Evolutionary conservation across 2,113 vertebrate species (phyloP).

Genomic region (Aramus guarauna): DNA sequence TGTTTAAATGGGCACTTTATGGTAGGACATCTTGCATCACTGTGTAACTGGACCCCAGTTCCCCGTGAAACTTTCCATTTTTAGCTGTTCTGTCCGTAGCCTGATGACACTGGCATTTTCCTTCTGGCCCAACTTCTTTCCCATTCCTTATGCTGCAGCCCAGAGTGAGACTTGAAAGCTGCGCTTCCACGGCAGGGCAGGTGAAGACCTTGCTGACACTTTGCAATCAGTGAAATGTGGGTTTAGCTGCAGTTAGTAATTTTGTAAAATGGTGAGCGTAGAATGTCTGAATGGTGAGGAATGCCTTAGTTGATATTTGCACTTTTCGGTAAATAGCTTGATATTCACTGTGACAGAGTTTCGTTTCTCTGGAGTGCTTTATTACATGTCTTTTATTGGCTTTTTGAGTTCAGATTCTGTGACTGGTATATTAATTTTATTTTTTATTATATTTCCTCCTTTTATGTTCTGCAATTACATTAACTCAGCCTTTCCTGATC

Average conservation of each 20-base stretch:
- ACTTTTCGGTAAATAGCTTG: neutral
- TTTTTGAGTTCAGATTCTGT: neutral
- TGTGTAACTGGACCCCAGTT: slow-evolving; percentile 60
- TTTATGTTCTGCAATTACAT: slow-evolving; percentile 2
- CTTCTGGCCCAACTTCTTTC: neutral
- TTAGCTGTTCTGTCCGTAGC: slow-evolving; percentile 39
- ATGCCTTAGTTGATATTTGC: neutral
- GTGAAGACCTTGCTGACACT: slow-evolving; percentile 18
- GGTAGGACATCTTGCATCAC: neutral
- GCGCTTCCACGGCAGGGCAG: neutral
- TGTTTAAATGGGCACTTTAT: neutral
- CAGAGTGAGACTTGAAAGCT: neutral
- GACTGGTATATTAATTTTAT: neutral
- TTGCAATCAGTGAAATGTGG: neutral
- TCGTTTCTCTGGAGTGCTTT: neutral
- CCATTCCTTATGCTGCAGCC: neutral
- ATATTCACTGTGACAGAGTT: neutral
- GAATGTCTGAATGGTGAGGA: neutral
- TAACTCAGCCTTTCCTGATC: neutral
- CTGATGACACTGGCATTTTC: slow-evolving; percentile 47
- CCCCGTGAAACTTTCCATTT: slow-evolving; percentile 61
- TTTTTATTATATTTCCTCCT: neutral
- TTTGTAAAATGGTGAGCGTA: neutral
- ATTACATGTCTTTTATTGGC: neutral
- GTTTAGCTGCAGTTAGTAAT: neutral